Base-by-base conservation (phyloP, 1,140 invertebrate genomes). In the Aphelenchoides besseyi region DNA sequence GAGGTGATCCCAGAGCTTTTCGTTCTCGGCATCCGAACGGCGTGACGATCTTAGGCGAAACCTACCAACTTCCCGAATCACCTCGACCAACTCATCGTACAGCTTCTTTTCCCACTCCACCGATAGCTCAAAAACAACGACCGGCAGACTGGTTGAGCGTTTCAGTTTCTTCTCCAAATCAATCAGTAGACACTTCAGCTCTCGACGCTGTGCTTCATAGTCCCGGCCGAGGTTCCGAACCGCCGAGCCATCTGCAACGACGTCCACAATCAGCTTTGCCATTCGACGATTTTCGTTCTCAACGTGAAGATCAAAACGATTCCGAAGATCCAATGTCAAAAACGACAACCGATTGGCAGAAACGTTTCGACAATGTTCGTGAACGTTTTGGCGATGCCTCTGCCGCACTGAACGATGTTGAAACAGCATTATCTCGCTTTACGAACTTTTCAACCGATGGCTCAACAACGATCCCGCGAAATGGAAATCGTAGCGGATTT, bases 381-480 rank as follows among this genome's bases (percentile, higher is more conserved):
- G 63, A 66, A n/a, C 63, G 63, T 12, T 66, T 66, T 30, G 63
- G 63, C n/a, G 36, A 66, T 30, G 32, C 5, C 55, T 16, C 41
- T 12, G 41, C 41, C 12, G 41, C 41, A 23, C 23, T 48, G 41
- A 23, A 48, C 41, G 55, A 59, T 33, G 55, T 59, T 8, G 55
- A 59, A 33, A 23, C 5, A 8, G 55, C 5, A 23, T 18, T 18
- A 23, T 29, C 16, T 5, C 18, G 5, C 18, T 8, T 5, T 8
- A 59, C 5, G 5, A 8, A 5, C 9, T 75, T 76, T 41, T 41
- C 71, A 2, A 74, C 72, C 1, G 64, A 52, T 32, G 72, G 71
- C 3, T 74, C 69, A n/a, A 41, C 63, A 29, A 74, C 72, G 5
- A 35, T 74, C 2, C 72, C 72, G 23, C 57, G 72, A 3, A 69